Conservation (phyloP, 2,113 vertebrate species). For the Dolichallabes microphthalmus region DNA sequence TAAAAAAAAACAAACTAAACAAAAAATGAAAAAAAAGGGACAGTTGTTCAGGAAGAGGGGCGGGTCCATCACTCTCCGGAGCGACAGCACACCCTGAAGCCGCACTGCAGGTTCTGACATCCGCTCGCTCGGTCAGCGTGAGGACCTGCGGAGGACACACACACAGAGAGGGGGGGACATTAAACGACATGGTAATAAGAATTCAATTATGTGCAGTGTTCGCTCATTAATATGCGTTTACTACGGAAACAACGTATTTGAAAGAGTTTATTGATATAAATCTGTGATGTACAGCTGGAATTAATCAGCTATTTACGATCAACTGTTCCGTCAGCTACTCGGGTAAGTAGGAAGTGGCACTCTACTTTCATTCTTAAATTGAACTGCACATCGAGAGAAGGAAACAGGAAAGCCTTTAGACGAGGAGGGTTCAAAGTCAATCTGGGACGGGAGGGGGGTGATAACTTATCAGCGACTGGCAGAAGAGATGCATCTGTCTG, state of each 20-base stretch:
- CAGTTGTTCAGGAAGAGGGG: not conserved
- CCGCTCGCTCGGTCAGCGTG: constrained; percentile 95
- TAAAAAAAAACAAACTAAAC: not conserved
- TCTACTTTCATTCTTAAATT: not conserved
- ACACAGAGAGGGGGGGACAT: not conserved
- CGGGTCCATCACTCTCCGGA: constrained; percentile 87
- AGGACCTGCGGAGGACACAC: constrained; percentile 80
- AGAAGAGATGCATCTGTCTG: too few relatives aligned
- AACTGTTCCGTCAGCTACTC: not conserved
- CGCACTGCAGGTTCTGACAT: constrained; percentile 99
- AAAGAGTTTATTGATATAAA: not conserved
- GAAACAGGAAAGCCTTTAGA: not conserved
- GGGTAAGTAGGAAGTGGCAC: not conserved
- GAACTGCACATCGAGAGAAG: not conserved
- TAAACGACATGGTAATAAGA: not conserved
- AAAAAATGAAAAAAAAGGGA: not conserved
- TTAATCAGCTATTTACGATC: not conserved
- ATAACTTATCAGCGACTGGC: too few relatives aligned
- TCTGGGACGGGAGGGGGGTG: too few relatives aligned
- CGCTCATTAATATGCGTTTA: not conserved
- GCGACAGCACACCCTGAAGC: constrained; percentile 97
- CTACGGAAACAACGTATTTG: not conserved
- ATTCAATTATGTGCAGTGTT: not conserved
- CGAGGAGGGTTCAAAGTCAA: too few relatives aligned
- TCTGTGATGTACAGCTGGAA: not conserved